A percentile compares a stretch with the other conserved stretches of the same genome.
Evolutionary conservation across 2,888 invertebrate genomes (phyloP).

Genomic region (Taphrorychus bicolor): DNA sequence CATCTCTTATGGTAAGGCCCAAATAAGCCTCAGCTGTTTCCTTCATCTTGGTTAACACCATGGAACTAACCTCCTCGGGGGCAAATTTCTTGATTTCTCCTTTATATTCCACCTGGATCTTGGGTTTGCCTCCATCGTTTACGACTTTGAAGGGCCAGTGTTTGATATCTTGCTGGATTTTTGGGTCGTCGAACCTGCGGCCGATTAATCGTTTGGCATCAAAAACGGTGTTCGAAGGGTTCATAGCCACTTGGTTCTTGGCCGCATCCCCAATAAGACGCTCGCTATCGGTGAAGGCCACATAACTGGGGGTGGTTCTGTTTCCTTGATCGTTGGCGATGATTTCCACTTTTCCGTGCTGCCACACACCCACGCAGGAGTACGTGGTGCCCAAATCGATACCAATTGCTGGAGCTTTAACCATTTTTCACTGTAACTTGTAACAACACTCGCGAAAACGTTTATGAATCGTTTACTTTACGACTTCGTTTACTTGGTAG

Average conservation of each 20-base stretch:
- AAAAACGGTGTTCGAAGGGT: constrained; percentile 76
- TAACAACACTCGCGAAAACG: constrained; percentile 11
- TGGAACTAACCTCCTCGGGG: constrained; percentile 72
- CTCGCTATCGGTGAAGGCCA: constrained; percentile 75
- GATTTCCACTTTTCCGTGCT: constrained; percentile 64
- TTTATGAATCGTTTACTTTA: background rate
- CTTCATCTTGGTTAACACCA: constrained; percentile 64
- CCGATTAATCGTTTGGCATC: constrained; percentile 81
- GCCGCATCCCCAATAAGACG: constrained; percentile 74
- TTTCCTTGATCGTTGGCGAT: constrained; percentile 83
- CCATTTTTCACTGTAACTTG: constrained; percentile 21
- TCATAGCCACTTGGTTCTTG: constrained; percentile 75
- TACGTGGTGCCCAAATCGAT: constrained; percentile 89
- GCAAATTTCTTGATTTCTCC: constrained; percentile 69
- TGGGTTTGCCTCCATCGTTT: constrained; percentile 70
- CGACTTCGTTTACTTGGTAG: background rate
- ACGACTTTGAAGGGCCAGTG: constrained; percentile 83
- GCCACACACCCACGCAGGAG: constrained; percentile 86
- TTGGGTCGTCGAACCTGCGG: constrained; percentile 75
- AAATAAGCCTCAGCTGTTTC: constrained; percentile 46
- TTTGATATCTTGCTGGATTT: constrained; percentile 81
- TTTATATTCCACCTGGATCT: constrained; percentile 71
- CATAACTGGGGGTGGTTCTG: constrained; percentile 82
- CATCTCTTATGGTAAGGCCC: constrained; percentile 68
- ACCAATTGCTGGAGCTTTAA: constrained; percentile 68